These are phyloP conservation scores for Ptychobarbus kaznakovi DNA, from an alignment of 2,797 vertebrate species.

Conservation along the genomic window DNA sequence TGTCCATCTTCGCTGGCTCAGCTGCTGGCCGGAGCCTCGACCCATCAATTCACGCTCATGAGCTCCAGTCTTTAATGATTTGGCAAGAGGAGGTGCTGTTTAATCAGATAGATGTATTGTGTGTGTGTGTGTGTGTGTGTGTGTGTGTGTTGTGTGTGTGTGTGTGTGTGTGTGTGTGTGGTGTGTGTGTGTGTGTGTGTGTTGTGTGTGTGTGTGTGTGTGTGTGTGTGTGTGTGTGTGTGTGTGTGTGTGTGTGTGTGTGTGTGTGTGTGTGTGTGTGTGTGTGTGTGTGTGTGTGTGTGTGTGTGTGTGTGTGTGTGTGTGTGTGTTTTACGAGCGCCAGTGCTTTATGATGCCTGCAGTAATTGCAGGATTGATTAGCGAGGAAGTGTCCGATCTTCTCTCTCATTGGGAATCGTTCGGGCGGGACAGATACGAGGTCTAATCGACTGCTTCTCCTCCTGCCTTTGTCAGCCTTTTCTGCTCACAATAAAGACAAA, in stretches of 20 bases:
- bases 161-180: constrained; percentile 19
- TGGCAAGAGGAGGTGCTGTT: constrained; percentile 22
- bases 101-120: constrained; percentile 19
- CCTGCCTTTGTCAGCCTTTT: constrained; percentile 66
- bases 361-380: constrained; percentile 80
- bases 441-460: constrained; percentile 69
- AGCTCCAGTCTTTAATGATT: constrained; percentile 31
- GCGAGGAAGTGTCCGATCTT: constrained; percentile 70
- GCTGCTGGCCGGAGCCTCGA: neutral
- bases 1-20: constrained; percentile 1
- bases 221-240: neutral
- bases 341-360: constrained; percentile 74
- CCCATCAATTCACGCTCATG: constrained; percentile 33
- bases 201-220: constrained; percentile 20
- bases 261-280: neutral
- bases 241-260: neutral
- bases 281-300: neutral
- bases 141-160: neutral
- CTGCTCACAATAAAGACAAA: constrained; percentile 76
- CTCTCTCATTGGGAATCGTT: constrained; percentile 57
- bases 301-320: constrained; percentile 18
- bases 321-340: constrained; percentile 55
- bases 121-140: neutral
- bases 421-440: constrained; percentile 55
- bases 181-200: neutral